phyloP scores from a whole-genome alignment of 2,888 invertebrate genomes.

The Acrobasis repandana region DNA sequence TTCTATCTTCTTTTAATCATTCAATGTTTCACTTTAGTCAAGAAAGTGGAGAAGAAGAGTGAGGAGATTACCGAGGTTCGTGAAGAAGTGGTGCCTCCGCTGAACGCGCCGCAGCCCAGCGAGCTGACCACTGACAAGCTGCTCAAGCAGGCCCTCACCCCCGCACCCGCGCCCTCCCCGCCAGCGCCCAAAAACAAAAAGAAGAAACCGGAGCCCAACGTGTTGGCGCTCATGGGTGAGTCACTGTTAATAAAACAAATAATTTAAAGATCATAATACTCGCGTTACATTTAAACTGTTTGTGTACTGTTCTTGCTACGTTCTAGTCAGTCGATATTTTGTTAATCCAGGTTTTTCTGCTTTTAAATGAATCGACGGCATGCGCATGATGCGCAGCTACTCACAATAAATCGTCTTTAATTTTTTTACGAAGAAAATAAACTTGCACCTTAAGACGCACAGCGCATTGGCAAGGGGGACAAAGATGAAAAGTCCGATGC shows the following conservation, averaged over 20 bases:
- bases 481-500: too few relatives aligned
- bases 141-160: constrained; percentile 61
- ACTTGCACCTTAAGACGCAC: too few relatives aligned
- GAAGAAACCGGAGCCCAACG: constrained; percentile 70
- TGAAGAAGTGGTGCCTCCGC: constrained; percentile 66
- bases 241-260: constrained; percentile 21
- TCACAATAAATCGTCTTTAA: too few relatives aligned
- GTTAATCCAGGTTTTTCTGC: too few relatives aligned
- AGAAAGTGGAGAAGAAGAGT: constrained; percentile 64
- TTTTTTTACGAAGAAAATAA: too few relatives aligned
- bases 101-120: constrained; percentile 69
- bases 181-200: constrained; percentile 64
- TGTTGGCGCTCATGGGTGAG: constrained; percentile 71
- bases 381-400: too few relatives aligned
- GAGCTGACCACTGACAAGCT: constrained; percentile 75
- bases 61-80: constrained; percentile 43
- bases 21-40: constrained; percentile 44
- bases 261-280: too few relatives aligned
- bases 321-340: too few relatives aligned
- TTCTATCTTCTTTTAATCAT: background rate
- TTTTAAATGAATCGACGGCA: too few relatives aligned
- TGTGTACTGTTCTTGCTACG: too few relatives aligned
- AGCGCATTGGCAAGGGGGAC: too few relatives aligned
- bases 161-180: constrained; percentile 43
- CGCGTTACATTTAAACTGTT: too few relatives aligned